phyloP scores from a whole-genome alignment of 1,140 invertebrate genomes.

The Archivesica marissinica region DNA sequence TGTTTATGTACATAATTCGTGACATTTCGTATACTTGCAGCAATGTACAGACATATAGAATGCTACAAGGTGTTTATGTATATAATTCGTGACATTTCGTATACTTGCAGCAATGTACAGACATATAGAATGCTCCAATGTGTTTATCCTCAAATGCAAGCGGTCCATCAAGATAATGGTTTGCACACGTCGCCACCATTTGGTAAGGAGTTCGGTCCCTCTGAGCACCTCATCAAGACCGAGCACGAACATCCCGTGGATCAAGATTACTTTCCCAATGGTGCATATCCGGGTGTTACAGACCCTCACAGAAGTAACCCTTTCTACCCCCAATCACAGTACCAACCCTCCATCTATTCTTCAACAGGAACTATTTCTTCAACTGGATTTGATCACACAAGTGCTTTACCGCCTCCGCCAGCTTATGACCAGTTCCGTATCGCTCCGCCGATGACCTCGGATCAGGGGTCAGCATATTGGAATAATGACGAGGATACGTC shows the following conservation, averaged over 20 bases:
- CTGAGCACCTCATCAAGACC: not conserved
- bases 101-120: constrained; percentile 40
- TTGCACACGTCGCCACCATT: not conserved
- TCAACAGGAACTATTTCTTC: not conserved
- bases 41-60: no score
- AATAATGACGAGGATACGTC: not conserved
- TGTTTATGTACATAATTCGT: no score
- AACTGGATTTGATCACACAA: not conserved
- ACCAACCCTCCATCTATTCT: not conserved
- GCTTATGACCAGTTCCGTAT: constrained; percentile 36
- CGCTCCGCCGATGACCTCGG: not conserved
- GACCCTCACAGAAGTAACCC: not conserved
- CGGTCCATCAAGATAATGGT: not conserved
- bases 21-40: no score
- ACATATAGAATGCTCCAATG: not conserved
- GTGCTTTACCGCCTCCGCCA: not conserved
- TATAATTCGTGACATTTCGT: no score
- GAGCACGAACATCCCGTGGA: not conserved
- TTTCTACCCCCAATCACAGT: not conserved
- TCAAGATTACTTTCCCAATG: constrained; percentile 22
- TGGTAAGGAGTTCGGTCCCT: not conserved
- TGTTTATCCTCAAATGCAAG: not conserved
- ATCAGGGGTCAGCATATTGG: constrained; percentile 37
- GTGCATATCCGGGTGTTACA: not conserved
- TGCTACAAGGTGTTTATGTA: no score